Conservation (phyloP, 2,797 vertebrate genomes). For the Poliocrania exsul region DNA sequence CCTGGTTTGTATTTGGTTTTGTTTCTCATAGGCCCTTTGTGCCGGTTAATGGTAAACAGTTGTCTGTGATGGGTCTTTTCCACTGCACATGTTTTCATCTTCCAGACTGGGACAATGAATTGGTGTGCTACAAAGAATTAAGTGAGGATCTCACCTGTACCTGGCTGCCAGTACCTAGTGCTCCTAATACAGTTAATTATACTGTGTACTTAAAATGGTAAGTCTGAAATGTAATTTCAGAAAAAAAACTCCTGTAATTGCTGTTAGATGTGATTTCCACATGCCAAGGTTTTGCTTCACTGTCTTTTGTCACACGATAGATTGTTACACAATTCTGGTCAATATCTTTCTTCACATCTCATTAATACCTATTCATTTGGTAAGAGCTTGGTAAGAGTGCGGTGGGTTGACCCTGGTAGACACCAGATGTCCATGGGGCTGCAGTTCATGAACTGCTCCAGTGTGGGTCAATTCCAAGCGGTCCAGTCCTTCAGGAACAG, state of each 20-base stretch:
- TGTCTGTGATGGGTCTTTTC: neutral
- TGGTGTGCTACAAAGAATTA: constrained; percentile 48
- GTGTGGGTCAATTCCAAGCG: accelerated
- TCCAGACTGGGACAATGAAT: constrained; percentile 58
- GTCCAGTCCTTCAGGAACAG: neutral
- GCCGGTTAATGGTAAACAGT: neutral
- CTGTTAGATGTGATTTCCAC: neutral
- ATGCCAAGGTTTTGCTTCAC: neutral
- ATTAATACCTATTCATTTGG: neutral
- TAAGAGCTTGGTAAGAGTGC: neutral
- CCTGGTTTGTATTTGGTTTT: neutral
- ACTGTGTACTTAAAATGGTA: constrained; percentile 61
- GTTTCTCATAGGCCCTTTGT: neutral
- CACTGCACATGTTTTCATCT: neutral
- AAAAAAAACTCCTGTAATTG: neutral
- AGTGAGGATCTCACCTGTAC: constrained; percentile 39
- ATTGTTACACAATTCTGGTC: neutral
- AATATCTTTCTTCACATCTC: neutral
- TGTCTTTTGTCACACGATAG: neutral
- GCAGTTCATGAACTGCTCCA: neutral
- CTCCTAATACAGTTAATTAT: neutral
- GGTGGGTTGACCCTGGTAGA: neutral
- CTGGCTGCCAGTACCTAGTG: constrained; percentile 25
- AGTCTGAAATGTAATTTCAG: constrained; percentile 12
- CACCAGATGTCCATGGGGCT: neutral